phyloP scores from a whole-genome alignment of 2,113 vertebrate genomes.

The Megalops atlanticus region DNA sequence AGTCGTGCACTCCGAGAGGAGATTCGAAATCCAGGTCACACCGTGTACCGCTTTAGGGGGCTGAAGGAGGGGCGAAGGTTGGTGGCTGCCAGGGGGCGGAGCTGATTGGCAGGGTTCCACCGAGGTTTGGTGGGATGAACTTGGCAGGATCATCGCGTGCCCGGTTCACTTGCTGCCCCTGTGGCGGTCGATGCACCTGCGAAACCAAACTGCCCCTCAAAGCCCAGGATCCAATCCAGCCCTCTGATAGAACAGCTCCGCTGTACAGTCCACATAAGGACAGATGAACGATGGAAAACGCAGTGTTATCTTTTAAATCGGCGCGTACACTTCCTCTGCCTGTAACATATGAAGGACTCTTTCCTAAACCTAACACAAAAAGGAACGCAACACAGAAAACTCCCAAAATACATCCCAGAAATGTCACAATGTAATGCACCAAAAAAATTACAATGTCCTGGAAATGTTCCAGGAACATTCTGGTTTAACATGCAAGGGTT shows the following conservation, averaged over 20 bases:
- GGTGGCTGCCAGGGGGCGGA: slow-evolving; percentile 26
- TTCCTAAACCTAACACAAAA: too few species aligned
- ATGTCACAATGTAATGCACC: too few species aligned
- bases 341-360: too few species aligned
- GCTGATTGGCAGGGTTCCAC: slow-evolving; percentile 27
- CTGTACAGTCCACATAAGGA: neutral
- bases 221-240: neutral
- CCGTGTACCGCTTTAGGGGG: neutral
- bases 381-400: too few species aligned
- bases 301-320: too few species aligned
- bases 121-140: slow-evolving; percentile 22
- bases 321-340: too few species aligned
- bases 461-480: too few species aligned
- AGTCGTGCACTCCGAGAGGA: neutral
- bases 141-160: slow-evolving; percentile 11
- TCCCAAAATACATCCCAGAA: too few species aligned
- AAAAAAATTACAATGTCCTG: too few species aligned
- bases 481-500: too few species aligned
- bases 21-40: slow-evolving; percentile 31
- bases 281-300: neutral
- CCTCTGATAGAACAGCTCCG: neutral
- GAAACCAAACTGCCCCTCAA: neutral
- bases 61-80: neutral
- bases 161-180: slow-evolving; percentile 16
- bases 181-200: neutral